Evolutionary conservation across 2,888 invertebrate species (phyloP), one percentile per base, ranked within the genome.

Genomic region (Orgyia antiqua): DNA sequence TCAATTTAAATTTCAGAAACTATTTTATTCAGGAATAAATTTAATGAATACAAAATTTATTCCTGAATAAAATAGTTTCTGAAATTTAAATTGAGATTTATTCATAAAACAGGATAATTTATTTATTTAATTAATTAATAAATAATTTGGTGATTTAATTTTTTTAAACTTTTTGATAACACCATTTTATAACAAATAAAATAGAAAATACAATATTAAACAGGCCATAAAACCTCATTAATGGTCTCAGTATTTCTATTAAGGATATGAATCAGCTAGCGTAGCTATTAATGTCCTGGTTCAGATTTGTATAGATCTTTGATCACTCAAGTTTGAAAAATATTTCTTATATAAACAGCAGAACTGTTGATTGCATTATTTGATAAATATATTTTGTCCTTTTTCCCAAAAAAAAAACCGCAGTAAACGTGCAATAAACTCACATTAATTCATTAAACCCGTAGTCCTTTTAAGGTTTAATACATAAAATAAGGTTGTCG

Each of bases 401-500:
- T 57, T 52, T 56, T 42, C 45, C n/a, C n/a, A n/a, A n/a, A n/a
- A 58, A 55, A 55, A 57, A 51, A 46, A 50, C 40, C 45, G 52
- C 51, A 58, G 51, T 50, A 54, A 50, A 55, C 51, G 68, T 69
- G 67, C 68, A 68, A 72, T 71, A 72, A 56, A 54, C 44, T 52
- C 41, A 51, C 48, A 50, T 46, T 40, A 49, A 24, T 13, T 61
- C 59, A 58, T 62, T 50, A 53, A 61, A 59, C 49, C 61, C 65
- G 63, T 69, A 68, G 55, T 58, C 63, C 58, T 51, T 24, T 45
- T 76, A 73, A 69, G 59, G 57, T 64, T n/a, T n/a, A n/a, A n/a
- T 64, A 60, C 61, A 57, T 69, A 71, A 58, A 58, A 55, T 82
- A 82, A 78, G 78, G 72, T 82, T 80, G 76, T 80, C 77, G 69